A percentile compares a stretch with the other conserved stretches of the same genome.
Evolutionary conservation across 2,888 invertebrate species (phyloP).

Genomic region (Galeopsomyia nigrocyanea): DNA sequence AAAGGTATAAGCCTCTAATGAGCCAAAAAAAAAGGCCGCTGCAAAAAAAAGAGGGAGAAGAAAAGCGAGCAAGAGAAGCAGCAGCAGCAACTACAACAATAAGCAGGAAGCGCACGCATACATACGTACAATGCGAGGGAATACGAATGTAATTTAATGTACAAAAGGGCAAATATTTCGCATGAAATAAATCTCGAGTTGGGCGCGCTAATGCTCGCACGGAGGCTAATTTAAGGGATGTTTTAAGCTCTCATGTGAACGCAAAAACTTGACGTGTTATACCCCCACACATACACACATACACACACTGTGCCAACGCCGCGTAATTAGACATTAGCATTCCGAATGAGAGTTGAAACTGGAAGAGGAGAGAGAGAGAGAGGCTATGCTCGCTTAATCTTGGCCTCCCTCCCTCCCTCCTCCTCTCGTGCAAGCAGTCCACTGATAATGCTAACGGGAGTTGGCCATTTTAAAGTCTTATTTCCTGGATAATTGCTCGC

Average conservation of each 20-base stretch:
- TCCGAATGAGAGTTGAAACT: conserved; percentile 57
- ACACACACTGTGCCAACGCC: conserved; percentile 37
- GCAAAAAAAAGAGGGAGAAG: too few species aligned
- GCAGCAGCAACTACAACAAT: too few species aligned
- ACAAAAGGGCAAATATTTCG: conserved; percentile 63
- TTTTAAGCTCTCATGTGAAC: conserved; percentile 62
- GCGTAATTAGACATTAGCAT: conserved; percentile 67
- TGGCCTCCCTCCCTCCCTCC: too few species aligned
- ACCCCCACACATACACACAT: conserved; percentile 52
- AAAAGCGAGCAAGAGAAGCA: too few species aligned
- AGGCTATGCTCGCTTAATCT: conserved; percentile 41
- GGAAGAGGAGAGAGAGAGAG: conserved; percentile 28
- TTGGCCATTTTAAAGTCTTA: conserved; percentile 41
- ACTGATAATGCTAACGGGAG: conserved; percentile 24
- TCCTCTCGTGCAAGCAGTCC: background rate
- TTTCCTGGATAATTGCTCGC: conserved; percentile 34
- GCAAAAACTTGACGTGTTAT: conserved; percentile 65
- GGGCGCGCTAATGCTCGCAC: conserved; percentile 25
- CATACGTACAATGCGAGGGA: conserved; percentile 1
- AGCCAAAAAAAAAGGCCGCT: too few species aligned
- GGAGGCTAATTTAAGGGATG: conserved; percentile 68
- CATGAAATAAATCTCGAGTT: conserved; percentile 68
- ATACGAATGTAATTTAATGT: conserved; percentile 59
- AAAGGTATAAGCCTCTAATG: too few species aligned
- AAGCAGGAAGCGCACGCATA: too few species aligned